Base-by-base conservation (phyloP, 2,888 invertebrate species). In the Ophion obscuratus region DNA sequence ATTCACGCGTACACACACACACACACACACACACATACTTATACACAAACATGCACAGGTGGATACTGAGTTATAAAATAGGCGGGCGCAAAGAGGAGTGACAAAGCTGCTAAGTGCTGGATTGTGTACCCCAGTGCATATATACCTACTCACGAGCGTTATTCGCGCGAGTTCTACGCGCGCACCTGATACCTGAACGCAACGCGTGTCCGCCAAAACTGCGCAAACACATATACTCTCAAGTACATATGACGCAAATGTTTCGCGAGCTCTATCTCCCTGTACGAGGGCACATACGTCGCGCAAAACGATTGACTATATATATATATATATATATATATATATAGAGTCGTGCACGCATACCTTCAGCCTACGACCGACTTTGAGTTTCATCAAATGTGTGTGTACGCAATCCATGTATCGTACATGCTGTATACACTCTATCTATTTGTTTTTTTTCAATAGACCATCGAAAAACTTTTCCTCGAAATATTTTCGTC, bases 401-500 rank as follows among this genome's bases (percentile, higher is more conserved):
- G 74, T 40, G 40, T 40, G 40, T 40, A 40, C 40, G 40, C 0
- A 40, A 5, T 40, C 6, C 40, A 9, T 40, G 40, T 31, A 31
- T 31, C 31, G 31, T 31, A 31, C 31, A 4, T 31, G 31, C 31
- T 31, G 31, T 40, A 40, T 40, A 40, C 9, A 40, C 40, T 40
- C 7, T 7, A 40, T 40, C 40, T 40, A 0, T 40, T 40, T 7
- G 5, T 40, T 40, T 7, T 7, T 40, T 40, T 5, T 40, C 40
- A 40, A 40, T 6, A 40, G 9, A 40, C 74, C 66, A 74, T 77
- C 70, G 57, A 68, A 71, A 75, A 74, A 83, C 90, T 90, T 92
- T 92, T 91, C 91, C 92, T 92, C 91, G 92, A 90, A 91, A 91
- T 7, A 91, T 91, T 92, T 91, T 91, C 92, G 91, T 91, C 66